Percentiles rank a stretch among this genome's conserved stretches.
Conservation (phyloP, 2,113 vertebrate genomes). For the Larimichthys crocea region DNA sequence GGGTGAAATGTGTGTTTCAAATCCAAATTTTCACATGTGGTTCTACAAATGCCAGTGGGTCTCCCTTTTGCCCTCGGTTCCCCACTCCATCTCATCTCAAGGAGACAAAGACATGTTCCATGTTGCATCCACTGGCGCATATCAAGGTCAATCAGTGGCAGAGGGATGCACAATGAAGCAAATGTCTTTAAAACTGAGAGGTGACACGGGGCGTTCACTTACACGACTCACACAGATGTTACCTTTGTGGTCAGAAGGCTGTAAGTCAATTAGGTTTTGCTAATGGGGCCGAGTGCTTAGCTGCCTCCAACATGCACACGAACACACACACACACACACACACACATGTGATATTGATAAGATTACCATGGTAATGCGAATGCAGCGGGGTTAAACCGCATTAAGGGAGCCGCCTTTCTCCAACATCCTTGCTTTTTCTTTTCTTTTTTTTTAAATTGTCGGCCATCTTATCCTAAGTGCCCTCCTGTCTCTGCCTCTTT, state of each 20-base stretch:
- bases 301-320: constrained; percentile 41
- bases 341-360: constrained; percentile 58
- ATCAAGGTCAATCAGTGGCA: constrained; percentile 72
- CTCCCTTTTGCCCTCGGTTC: background rate
- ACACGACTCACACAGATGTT: constrained; percentile 78
- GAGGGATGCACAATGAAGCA: constrained; percentile 53
- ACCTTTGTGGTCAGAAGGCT: constrained; percentile 77
- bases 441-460: constrained; percentile 40
- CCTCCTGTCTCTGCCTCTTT: constrained; percentile 23
- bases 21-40: background rate
- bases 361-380: constrained; percentile 79
- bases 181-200: constrained; percentile 41
- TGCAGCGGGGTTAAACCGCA: constrained; percentile 63
- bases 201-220: constrained; percentile 62
- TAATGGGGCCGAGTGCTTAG: constrained; percentile 73
- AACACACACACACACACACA: background rate
- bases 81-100: constrained; percentile 35
- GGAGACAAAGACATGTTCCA: constrained; percentile 46
- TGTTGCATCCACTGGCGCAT: constrained; percentile 44
- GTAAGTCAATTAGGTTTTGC: constrained; percentile 75
- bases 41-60: background rate
- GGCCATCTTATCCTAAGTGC: constrained; percentile 51
- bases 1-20: background rate
- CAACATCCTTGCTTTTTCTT: constrained; percentile 43
- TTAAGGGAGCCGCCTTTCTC: constrained; percentile 61